phyloP scores from a whole-genome alignment of 2,797 vertebrate species.

The Falco cherrug region DNA sequence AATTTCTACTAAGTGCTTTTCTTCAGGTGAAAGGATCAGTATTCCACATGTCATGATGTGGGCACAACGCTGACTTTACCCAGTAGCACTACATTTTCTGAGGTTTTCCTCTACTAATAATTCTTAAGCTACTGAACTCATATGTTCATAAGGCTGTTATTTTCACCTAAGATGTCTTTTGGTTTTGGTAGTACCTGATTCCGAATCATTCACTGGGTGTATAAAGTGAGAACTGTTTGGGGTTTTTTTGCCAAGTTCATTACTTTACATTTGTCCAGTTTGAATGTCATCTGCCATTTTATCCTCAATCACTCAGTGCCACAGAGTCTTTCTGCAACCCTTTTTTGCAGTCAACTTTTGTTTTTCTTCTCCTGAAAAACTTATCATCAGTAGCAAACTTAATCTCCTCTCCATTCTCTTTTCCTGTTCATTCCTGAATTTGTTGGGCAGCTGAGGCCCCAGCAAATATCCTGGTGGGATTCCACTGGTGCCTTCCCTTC shows the following conservation, averaged over 20 bases:
- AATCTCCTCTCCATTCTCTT: constrained; percentile 3
- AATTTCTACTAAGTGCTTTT: background rate
- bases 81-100: background rate
- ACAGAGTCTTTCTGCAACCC: background rate
- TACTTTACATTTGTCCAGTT: background rate
- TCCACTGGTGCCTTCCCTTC: background rate
- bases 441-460: background rate
- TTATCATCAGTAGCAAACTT: background rate
- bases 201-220: background rate
- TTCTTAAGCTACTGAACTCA: background rate
- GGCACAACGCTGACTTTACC: background rate
- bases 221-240: background rate
- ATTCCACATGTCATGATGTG: background rate
- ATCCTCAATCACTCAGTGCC: background rate
- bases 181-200: background rate
- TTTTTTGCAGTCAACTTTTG: background rate
- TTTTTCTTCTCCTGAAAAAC: background rate
- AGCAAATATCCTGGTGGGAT: background rate
- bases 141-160: background rate
- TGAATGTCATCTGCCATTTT: background rate
- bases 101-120: background rate
- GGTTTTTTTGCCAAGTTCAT: background rate
- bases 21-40: background rate
- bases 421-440: background rate
- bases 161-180: background rate